These are phyloP conservation scores for Spatulosminthurus flaviceps DNA, from an alignment of 2,888 invertebrate species.

Conservation along the genomic window DNA sequence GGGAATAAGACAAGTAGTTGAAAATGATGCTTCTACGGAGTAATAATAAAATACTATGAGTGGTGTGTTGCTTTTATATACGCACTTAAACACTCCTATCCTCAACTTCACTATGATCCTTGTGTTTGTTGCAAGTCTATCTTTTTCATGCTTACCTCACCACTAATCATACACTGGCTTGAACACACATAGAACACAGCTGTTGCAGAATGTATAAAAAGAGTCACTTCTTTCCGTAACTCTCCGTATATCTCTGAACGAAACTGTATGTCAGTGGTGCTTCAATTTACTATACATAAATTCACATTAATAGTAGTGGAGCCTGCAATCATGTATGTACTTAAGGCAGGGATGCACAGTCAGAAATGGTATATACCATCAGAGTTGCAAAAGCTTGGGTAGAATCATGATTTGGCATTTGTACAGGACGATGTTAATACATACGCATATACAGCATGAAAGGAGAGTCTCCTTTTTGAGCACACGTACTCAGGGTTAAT, in stretches of 20 bases:
- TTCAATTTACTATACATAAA: slow-evolving; percentile 24
- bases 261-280: slow-evolving; percentile 31
- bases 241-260: too few species aligned
- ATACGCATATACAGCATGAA: too few species aligned
- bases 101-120: too few species aligned
- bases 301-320: slow-evolving; percentile 1
- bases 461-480: too few species aligned
- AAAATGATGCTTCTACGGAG: slow-evolving; percentile 10
- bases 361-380: too few species aligned
- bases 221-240: slow-evolving; percentile 22
- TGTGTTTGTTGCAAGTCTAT: not conserved
- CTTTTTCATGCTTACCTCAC: not conserved
- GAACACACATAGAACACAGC: slow-evolving; percentile 26
- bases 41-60: slow-evolving; percentile 4
- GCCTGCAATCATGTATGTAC: not conserved
- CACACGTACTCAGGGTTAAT: too few species aligned
- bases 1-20: not conserved
- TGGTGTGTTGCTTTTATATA: not conserved
- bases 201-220: slow-evolving; percentile 43
- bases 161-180: not conserved
- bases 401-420: too few species aligned
- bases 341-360: too few species aligned
- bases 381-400: too few species aligned
- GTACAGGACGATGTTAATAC: too few species aligned
- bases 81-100: not conserved